Conservation (phyloP, 2,888 invertebrate genomes). For the Callimorpha dominula region DNA sequence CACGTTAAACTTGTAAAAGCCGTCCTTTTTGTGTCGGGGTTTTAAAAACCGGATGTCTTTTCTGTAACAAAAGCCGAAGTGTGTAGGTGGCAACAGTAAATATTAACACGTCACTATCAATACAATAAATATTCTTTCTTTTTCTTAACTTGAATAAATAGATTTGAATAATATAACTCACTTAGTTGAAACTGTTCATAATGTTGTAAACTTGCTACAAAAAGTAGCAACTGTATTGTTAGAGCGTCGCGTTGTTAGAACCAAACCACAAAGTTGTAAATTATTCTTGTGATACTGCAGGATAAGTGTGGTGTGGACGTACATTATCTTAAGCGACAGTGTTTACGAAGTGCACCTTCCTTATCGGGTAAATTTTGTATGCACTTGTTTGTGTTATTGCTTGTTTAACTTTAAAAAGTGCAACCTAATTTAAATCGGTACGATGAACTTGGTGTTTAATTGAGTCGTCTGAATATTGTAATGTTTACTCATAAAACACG, state of each 20-base stretch:
- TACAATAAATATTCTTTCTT: too few relatives aligned
- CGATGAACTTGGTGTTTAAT: background rate
- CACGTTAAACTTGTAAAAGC: too few relatives aligned
- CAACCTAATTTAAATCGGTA: conserved; percentile 7
- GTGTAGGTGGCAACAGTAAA: too few relatives aligned
- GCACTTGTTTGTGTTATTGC: conserved; percentile 26
- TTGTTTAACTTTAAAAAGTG: conserved; percentile 17
- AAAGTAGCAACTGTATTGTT: conserved; percentile 6
- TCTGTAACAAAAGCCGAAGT: too few relatives aligned
- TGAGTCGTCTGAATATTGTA: background rate
- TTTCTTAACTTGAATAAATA: too few relatives aligned
- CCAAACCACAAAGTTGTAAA: conserved; percentile 31
- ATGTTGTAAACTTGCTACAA: background rate
- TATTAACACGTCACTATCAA: too few relatives aligned
- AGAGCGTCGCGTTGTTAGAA: background rate
- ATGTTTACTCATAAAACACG: too few relatives aligned
- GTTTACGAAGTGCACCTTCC: conserved; percentile 48
- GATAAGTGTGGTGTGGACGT: background rate
- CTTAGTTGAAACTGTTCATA: too few relatives aligned
- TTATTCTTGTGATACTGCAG: conserved; percentile 16
- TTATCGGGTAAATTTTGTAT: conserved; percentile 51
- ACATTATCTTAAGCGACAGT: conserved; percentile 43
- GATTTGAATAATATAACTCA: too few relatives aligned
- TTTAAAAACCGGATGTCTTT: too few relatives aligned
- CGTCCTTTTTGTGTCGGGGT: too few relatives aligned